Evolutionary conservation across 2,888 invertebrate species (phyloP).

Genomic region (Mimas tiliae): DNA sequence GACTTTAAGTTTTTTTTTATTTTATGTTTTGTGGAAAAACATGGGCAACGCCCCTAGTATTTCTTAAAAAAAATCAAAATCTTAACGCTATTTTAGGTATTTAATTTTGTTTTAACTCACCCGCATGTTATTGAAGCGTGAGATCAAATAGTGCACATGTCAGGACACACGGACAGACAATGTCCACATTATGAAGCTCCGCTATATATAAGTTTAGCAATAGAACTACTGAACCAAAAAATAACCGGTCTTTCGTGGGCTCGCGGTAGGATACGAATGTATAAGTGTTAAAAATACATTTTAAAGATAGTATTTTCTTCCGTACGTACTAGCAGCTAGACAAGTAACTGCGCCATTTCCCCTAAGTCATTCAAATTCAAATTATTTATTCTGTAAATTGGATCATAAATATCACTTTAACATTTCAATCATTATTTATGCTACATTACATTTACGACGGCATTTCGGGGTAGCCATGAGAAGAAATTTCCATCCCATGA

Average conservation of each 20-base stretch:
- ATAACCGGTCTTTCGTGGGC: constrained; percentile 40
- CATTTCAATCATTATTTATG: too few species aligned
- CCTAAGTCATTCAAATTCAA: too few species aligned
- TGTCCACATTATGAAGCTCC: constrained; percentile 38
- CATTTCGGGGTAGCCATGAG: too few species aligned
- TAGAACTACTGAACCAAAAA: constrained; percentile 50
- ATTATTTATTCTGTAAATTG: too few species aligned
- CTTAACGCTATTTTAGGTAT: not conserved
- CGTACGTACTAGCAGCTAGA: too few species aligned
- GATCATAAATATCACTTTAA: too few species aligned
- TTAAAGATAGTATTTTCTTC: not conserved
- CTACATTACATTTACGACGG: too few species aligned
- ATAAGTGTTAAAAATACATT: not conserved
- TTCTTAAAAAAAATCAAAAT: not conserved
- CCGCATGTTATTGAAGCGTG: constrained; percentile 49
- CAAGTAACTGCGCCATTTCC: too few species aligned
- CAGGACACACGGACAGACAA: constrained; percentile 43
- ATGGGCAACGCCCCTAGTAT: too few species aligned
- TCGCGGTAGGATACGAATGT: not conserved
- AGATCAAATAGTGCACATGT: constrained; percentile 27
- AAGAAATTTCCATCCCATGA: too few species aligned
- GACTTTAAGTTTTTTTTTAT: too few species aligned
- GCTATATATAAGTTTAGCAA: constrained; percentile 53
- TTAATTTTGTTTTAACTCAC: constrained; percentile 43
- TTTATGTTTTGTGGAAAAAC: too few species aligned